These are phyloP conservation scores for Malacoraja senta DNA, from an alignment of 2,797 vertebrate species.

Conservation along the genomic window DNA sequence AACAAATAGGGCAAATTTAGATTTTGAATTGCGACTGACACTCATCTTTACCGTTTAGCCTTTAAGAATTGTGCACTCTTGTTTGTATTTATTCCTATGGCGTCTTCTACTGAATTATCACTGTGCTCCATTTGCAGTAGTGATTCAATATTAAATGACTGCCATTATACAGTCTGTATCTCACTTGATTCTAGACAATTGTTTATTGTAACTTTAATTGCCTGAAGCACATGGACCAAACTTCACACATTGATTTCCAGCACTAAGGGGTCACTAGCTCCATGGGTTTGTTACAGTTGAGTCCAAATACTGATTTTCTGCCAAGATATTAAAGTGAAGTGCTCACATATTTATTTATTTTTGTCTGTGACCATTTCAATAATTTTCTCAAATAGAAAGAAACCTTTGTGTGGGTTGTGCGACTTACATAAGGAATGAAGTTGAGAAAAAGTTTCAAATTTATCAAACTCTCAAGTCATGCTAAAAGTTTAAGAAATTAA, in stretches of 20 bases:
- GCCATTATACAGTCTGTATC: background rate
- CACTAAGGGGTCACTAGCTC: background rate
- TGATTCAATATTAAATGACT: background rate
- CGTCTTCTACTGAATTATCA: background rate
- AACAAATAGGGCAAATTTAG: background rate
- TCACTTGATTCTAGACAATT: background rate
- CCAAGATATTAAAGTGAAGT: background rate
- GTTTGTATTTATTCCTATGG: background rate
- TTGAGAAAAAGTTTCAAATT: background rate
- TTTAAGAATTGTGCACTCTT: background rate
- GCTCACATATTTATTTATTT: background rate
- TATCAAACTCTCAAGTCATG: background rate
- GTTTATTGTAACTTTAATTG: background rate
- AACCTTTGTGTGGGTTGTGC: background rate
- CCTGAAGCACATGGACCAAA: background rate
- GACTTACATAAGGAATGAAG: background rate
- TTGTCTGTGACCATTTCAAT: background rate
- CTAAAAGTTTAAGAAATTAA: background rate
- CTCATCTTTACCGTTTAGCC: background rate
- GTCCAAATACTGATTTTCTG: constrained; percentile 20
- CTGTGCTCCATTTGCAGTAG: background rate
- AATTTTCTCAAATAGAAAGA: background rate
- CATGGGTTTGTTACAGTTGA: background rate
- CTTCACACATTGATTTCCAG: background rate
- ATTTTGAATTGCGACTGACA: background rate